Base-by-base conservation (phyloP, 2,888 invertebrate species). In the Heteromurus nitidus region DNA sequence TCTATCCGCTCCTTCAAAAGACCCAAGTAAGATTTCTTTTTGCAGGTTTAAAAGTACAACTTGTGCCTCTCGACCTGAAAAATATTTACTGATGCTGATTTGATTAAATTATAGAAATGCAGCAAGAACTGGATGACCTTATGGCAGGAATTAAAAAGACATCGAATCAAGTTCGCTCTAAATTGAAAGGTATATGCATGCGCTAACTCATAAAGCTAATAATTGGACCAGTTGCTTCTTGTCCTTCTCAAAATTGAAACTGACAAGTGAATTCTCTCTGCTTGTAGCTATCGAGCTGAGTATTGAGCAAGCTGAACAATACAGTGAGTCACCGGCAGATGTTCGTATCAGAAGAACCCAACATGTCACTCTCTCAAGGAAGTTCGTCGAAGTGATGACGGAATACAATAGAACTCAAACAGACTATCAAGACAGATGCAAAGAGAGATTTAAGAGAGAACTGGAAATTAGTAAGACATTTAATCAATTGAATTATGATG, bases 91-190 rank as follows among this genome's bases (percentile, higher is more conserved):
- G n/a, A 47, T 47, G 47, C n/a, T 47, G 11, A 3, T 47, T 47
- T 47, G n/a, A n/a, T 5, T 47, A n/a, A 11, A 11, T 65, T 22
- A 3, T 47, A 98, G 98, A 98, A 93, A 97, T 98, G 91, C 99
- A 99, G 92, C 98, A 99, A 91, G 99, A 99, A 92, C 92, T 99
- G 90, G 99, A 99, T 92, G 99, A 99, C 92, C 93, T 99, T 89
- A 99, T 99, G 99, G 97, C 98, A 89, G 98, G 99, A 90, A 99
- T 99, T 89, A 99, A 99, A 94, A 98, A 98, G 94, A 98, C 97
- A 91, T 99, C 99, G 91, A 99, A 99, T 93, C 98, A 98, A 95
- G 99, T 99, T 89, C 94, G 98, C 92, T 96, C 96, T 91, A 98
- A 86, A 62, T 69, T 87, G 65, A 87, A 87, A 87, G 86, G 87